Percentiles rank a stretch among this genome's conserved stretches.
Evolutionary conservation across 1,140 invertebrate species (phyloP).

Genomic region (Cydia splendana): DNA sequence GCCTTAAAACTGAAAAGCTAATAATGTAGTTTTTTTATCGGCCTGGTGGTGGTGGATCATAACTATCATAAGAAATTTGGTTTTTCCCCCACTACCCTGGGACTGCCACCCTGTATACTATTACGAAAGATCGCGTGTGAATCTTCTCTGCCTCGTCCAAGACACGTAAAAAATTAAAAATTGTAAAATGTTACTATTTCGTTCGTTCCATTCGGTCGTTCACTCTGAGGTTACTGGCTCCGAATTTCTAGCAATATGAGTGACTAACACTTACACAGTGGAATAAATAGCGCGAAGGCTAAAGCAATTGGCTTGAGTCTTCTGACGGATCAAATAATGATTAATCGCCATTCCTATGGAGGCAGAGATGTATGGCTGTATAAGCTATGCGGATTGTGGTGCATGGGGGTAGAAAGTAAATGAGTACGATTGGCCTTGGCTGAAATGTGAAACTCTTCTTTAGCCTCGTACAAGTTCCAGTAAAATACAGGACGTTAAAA

Average conservation of each 20-base stretch:
- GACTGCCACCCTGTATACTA: not conserved
- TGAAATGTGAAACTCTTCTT: too few species aligned
- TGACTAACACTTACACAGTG: not conserved
- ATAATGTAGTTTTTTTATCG: too few species aligned
- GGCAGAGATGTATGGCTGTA: not conserved
- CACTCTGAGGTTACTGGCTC: conserved; percentile 17
- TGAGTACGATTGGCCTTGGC: too few species aligned
- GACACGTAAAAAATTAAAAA: conserved; percentile 11
- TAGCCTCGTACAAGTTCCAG: too few species aligned
- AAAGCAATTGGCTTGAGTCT: not conserved
- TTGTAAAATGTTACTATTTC: conserved; percentile 8
- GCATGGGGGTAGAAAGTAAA: too few species aligned
- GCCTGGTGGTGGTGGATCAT: too few species aligned
- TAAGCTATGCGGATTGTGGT: too few species aligned
- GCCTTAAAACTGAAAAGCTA: too few species aligned
- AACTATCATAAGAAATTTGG: not conserved
- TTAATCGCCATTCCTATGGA: not conserved
- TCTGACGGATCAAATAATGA: conserved; percentile 8
- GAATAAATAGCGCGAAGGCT: conserved; percentile 13
- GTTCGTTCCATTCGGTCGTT: conserved; percentile 12
- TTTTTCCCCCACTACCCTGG: not conserved
- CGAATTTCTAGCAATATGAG: not conserved
- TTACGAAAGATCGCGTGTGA: conserved; percentile 6
- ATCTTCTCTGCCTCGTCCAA: not conserved
- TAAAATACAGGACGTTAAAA: too few species aligned